These are phyloP conservation scores for Azemiops feae DNA, from an alignment of 2,113 vertebrate genomes.

Conservation along the genomic window DNA sequence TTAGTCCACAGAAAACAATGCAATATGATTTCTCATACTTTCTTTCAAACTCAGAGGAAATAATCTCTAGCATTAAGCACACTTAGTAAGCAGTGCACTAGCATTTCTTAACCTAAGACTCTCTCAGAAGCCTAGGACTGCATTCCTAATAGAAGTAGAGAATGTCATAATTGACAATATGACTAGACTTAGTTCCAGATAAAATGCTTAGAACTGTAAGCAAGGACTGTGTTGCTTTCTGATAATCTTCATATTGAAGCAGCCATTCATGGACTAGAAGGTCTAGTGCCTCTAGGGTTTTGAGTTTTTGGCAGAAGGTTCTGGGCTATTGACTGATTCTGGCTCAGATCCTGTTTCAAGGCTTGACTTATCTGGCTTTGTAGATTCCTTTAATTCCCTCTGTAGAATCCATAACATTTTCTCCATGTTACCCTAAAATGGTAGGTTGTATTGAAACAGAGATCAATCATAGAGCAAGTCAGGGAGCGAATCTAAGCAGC, in stretches of 20 bases:
- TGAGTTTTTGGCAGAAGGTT: not conserved
- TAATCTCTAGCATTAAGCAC: not conserved
- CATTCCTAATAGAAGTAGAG: not conserved
- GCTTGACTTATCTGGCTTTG: not conserved
- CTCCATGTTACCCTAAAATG: not conserved
- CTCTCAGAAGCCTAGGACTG: not conserved
- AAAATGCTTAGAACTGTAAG: not conserved
- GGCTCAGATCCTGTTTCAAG: not conserved
- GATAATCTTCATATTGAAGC: not conserved
- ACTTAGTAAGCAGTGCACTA: not conserved
- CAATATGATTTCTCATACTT: not conserved
- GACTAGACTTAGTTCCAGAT: not conserved
- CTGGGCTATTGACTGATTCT: not conserved
- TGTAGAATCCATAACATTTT: not conserved
- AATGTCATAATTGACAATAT: not conserved
- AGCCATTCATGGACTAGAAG: not conserved
- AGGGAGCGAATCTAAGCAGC: not conserved
- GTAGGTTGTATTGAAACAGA: too few species aligned
- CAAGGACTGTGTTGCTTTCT: not conserved
- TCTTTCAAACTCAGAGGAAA: not conserved
- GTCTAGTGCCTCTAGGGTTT: not conserved
- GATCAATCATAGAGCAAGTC: too few species aligned
- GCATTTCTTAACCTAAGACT: not conserved
- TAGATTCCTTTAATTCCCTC: not conserved
- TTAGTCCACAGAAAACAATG: not conserved